Conservation (phyloP, 2,113 vertebrate genomes). For the Nettapus auritus region DNA sequence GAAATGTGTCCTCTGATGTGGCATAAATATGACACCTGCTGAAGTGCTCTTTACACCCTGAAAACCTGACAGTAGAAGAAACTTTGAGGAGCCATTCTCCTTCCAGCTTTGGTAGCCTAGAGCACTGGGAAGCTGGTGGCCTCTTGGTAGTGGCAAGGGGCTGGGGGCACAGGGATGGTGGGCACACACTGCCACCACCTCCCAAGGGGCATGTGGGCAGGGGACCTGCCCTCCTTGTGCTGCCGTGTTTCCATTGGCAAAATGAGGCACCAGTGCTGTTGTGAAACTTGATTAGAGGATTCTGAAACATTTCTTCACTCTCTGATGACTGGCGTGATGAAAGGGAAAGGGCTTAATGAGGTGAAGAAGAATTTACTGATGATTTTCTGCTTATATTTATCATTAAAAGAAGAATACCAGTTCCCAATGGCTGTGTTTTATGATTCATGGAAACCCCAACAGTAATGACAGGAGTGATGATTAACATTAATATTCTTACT, state of each 20-base stretch:
- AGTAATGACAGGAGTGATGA: not conserved
- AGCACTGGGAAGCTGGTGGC: not conserved
- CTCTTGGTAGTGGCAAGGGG: not conserved
- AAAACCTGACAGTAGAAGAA: not conserved
- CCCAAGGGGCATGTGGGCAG: not conserved
- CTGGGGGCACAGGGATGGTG: not conserved
- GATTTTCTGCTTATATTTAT: not conserved
- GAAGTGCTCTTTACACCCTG: not conserved
- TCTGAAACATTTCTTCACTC: slow-evolving; percentile 35
- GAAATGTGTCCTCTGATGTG: not conserved
- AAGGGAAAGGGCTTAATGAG: slow-evolving; percentile 27
- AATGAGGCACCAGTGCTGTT: not conserved
- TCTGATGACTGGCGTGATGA: slow-evolving; percentile 18
- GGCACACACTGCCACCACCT: rapidly evolving
- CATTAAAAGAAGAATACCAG: not conserved
- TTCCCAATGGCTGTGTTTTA: not conserved
- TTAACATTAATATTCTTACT: not conserved
- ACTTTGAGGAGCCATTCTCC: not conserved
- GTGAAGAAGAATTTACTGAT: not conserved
- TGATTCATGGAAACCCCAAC: not conserved
- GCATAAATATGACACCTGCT: not conserved
- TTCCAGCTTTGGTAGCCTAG: not conserved
- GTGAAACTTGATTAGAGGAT: slow-evolving; percentile 31
- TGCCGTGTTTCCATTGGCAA: not conserved
- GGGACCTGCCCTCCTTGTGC: not conserved